phyloP scores from a whole-genome alignment of 2,113 vertebrate genomes.

The Tiliqua scincoides region DNA sequence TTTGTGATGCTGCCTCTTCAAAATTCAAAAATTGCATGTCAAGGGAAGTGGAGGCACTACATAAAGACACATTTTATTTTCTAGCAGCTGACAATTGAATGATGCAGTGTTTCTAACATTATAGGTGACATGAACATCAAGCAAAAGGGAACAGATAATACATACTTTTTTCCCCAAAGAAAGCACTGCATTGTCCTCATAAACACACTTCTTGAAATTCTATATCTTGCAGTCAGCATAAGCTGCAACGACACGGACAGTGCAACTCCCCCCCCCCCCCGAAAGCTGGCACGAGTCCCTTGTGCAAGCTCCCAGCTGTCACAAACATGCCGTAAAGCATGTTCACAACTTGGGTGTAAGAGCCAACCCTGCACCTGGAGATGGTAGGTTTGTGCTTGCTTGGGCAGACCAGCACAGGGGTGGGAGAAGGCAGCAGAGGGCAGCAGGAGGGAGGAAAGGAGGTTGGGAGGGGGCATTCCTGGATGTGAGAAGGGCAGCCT shows the following conservation, averaged over 20 bases:
- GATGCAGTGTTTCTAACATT: neutral
- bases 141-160: slow-evolving; percentile 3
- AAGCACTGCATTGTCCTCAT: neutral
- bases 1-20: slow-evolving; percentile 13
- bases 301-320: no score
- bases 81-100: slow-evolving; percentile 27
- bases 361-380: no score
- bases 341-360: no score
- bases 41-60: slow-evolving; percentile 21
- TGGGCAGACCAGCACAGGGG: no score
- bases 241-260: neutral
- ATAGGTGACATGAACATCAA: neutral
- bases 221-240: neutral
- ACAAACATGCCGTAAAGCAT: no score
- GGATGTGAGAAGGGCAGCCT: no score
- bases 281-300: no score
- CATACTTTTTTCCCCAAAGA: neutral
- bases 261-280: no score
- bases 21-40: slow-evolving; percentile 36
- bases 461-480: no score
- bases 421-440: no score
- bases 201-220: neutral
- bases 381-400: no score
- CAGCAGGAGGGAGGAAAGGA: no score
- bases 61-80: slow-evolving; percentile 30